Evolutionary conservation across 2,113 vertebrate genomes (phyloP), one percentile per base, ranked within the genome.

Genomic region (Tiliqua scincoides): DNA sequence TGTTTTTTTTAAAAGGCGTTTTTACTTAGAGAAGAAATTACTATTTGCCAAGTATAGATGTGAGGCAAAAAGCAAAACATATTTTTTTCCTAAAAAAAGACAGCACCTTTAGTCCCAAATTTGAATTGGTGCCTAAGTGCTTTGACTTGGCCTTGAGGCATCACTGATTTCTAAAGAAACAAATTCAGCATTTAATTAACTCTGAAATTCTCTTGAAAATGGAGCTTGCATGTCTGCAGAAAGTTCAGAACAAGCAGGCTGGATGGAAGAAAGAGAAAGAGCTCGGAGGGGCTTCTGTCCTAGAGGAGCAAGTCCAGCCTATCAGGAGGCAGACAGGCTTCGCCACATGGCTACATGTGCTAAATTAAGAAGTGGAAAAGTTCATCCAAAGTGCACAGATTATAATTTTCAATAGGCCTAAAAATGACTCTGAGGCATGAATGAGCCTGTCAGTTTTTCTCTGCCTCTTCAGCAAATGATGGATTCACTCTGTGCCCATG

Each of bases 331-430:
- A 92, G 95, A 92, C 94, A 93, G 91, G 88, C 91, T 89, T 92
- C 88, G 68, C 85, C 93, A 94, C 94, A 95, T 63, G 92, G 94
- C 87, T 95, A 85, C 87, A 92, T 91, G 91, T 91, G 92, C 95
- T 97, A 97, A 97, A 96, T 97, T 95, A 95, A 95, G 95, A 94
- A 95, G 83, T 87, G 86, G 62, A 85, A 94, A 95, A 96, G 98
- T 98, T 99, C 98, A 98, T 86, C 90, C 82, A 94, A 96, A 98
- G 98, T 98, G 93, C 98, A 98, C 96, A 89, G 95, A 97, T 97
- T 96, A 96, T 96, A 96, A 96, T 97, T 97, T 96, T 98, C 97
- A 98, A 97, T 97, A 97, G 96, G 95, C 94, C 96, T 96, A 96
- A 97, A 98, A 98, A 97, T 97, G 95, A 97, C 98, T 98, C 94